A percentile compares a stretch with the other conserved stretches of the same genome.
Evolutionary conservation across 2,113 vertebrate species (phyloP).

Genomic region (Aptenodytes forsteri): DNA sequence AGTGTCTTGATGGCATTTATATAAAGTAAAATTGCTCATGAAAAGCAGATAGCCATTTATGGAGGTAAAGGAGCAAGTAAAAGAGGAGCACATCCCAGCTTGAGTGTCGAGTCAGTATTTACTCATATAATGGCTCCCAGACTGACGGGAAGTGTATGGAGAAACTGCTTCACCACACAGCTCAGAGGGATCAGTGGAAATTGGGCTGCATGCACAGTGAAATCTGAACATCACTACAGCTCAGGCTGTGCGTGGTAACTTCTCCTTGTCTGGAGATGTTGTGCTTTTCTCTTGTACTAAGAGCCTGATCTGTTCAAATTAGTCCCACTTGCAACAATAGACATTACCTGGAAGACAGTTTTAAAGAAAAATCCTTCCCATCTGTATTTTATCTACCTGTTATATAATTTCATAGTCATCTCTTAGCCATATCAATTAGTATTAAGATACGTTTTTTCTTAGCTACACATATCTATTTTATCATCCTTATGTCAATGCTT

Average conservation of each 20-base stretch:
- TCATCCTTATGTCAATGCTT: not conserved
- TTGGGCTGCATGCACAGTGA: not conserved
- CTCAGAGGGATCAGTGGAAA: not conserved
- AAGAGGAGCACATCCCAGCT: not conserved
- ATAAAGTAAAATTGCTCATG: not conserved
- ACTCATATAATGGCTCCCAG: not conserved
- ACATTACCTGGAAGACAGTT: not conserved
- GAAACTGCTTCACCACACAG: not conserved
- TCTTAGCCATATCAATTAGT: not conserved
- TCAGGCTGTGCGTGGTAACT: not conserved
- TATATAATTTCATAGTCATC: not conserved
- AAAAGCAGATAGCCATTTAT: not conserved
- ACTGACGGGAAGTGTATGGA: not conserved
- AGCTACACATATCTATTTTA: not conserved
- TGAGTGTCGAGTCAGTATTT: not conserved
- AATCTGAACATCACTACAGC: not conserved
- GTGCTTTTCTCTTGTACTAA: not conserved
- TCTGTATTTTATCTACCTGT: not conserved
- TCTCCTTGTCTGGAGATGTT: not conserved
- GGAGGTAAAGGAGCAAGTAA: not conserved
- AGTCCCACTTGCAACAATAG: not conserved
- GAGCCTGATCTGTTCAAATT: not conserved
- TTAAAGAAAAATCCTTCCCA: not conserved
- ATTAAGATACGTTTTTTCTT: not conserved
- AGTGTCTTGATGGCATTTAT: not conserved